Evolutionary conservation across 2,113 vertebrate genomes (phyloP), one percentile per base, ranked within the genome.

Genomic region (Pelusios castaneus): DNA sequence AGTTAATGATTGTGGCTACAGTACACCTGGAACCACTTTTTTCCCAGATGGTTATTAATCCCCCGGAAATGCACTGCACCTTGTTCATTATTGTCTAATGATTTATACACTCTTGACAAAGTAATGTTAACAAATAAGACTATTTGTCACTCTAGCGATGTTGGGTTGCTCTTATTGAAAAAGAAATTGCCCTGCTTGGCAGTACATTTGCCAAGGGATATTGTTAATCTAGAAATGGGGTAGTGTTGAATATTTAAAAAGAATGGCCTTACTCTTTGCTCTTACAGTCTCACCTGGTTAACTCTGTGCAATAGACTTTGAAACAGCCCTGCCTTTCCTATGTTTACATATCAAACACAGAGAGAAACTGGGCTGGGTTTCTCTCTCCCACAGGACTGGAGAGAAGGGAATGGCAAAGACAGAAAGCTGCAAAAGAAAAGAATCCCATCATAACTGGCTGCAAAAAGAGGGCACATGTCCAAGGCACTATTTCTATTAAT

Each of bases 71-170:
- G 25, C 4, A 60, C 67, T 94, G 38, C 56, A 85, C 55, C 77
- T 85, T 77, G 67, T 81, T 82, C 55, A 21, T 1, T 45, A 1
- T 0, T 0, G 3, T 7, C 2, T 10, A 51, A 17, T 34, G 34
- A 70, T 70, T 70, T 70, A 38, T 70, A 70, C 16, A 76, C 24
- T 21, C 41, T 14, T 45, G 41, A 27, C 25, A 76, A 76, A 45
- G 73, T 11, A 25, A 4, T 12, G 73, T 76, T 76, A 76, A 76
- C n/a, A 49, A 45, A 31, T 58, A 83, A 86, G 1, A 7, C 79
- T 16, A 73, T 76, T 10, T 10, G 29, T 8, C 3, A 0, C 21
- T 34, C 11, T 13, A 0, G 1, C 43, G 58, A 6, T 31, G 13
- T 10, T n/a, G 83, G 25, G 38, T 7, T 73, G 45, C 12, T 10